Evolutionary conservation across 1,140 invertebrate genomes (phyloP).

Genomic region (Diplogasteroides magnus): DNA sequence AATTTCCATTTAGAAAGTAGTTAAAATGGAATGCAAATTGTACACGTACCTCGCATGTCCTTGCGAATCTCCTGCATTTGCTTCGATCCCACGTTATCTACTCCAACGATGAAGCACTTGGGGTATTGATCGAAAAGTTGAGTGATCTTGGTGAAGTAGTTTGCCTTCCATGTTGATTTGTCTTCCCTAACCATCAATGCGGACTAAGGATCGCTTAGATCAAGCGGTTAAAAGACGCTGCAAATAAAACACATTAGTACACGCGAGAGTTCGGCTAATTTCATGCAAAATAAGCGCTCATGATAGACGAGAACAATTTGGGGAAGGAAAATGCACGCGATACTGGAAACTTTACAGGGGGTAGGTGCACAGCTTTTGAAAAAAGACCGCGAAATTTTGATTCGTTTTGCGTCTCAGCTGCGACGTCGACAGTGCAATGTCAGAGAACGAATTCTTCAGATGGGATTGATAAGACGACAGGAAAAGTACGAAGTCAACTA

Average conservation of each 20-base stretch:
- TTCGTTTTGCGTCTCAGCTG: too few species aligned
- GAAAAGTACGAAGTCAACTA: too few species aligned
- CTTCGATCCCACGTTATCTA: constrained; percentile 68
- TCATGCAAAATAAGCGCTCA: neutral
- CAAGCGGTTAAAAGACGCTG: neutral
- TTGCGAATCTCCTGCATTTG: constrained; percentile 99
- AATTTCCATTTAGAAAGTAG: constrained; percentile 61
- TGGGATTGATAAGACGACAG: too few species aligned
- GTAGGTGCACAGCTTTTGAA: too few species aligned
- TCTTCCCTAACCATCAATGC: constrained; percentile 98
- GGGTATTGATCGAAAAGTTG: constrained; percentile 94
- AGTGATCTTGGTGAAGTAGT: constrained; percentile 91
- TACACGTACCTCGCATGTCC: constrained; percentile 49
- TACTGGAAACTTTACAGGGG: too few species aligned
- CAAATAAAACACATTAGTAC: neutral
- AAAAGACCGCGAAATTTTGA: too few species aligned
- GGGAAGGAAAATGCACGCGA: too few species aligned
- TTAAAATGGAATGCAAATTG: constrained; percentile 67
- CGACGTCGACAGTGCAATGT: too few species aligned
- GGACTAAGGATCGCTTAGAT: constrained; percentile 24
- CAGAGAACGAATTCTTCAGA: too few species aligned
- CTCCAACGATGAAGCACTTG: constrained; percentile 74
- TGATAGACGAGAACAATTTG: too few species aligned
- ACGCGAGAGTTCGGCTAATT: neutral
- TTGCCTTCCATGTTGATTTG: constrained; percentile 94